Percentiles rank a stretch among this genome's conserved stretches.
Conservation (phyloP, 2,888 invertebrate genomes). For the Watsonalla cultraria region DNA sequence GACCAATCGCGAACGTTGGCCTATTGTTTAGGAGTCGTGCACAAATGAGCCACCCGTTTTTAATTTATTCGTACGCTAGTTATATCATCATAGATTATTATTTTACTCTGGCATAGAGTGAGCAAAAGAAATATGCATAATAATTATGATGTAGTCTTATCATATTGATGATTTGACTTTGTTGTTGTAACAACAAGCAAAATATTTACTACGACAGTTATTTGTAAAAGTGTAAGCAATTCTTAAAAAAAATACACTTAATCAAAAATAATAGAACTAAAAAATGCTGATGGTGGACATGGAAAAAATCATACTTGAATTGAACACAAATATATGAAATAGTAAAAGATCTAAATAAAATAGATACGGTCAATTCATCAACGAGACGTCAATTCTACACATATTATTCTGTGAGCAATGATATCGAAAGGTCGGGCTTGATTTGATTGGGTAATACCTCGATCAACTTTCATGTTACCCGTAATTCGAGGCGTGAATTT, state of each 20-base stretch:
- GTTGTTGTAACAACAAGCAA: too few species aligned
- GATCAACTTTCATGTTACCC: slow-evolving; percentile 44
- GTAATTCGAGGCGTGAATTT: slow-evolving; percentile 49
- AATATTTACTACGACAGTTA: too few species aligned
- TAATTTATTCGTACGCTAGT: slow-evolving; percentile 9
- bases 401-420: background rate
- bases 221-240: too few species aligned
- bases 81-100: background rate
- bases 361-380: background rate
- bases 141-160: too few species aligned
- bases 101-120: too few species aligned
- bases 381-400: background rate
- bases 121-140: too few species aligned
- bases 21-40: slow-evolving; percentile 16
- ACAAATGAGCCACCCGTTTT: slow-evolving; percentile 3
- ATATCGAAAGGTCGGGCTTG: slow-evolving; percentile 38
- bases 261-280: too few species aligned
- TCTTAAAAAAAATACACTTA: too few species aligned
- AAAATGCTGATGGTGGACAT: too few species aligned
- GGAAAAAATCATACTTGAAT: too few species aligned
- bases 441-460: slow-evolving; percentile 48
- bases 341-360: background rate
- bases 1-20: slow-evolving; percentile 30
- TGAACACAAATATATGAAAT: too few species aligned
- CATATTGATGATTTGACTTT: too few species aligned